Percentiles rank a stretch among this genome's conserved stretches.
phyloP scores from a whole-genome alignment of 2,888 invertebrate genomes.

The Machimus atricapillus region DNA sequence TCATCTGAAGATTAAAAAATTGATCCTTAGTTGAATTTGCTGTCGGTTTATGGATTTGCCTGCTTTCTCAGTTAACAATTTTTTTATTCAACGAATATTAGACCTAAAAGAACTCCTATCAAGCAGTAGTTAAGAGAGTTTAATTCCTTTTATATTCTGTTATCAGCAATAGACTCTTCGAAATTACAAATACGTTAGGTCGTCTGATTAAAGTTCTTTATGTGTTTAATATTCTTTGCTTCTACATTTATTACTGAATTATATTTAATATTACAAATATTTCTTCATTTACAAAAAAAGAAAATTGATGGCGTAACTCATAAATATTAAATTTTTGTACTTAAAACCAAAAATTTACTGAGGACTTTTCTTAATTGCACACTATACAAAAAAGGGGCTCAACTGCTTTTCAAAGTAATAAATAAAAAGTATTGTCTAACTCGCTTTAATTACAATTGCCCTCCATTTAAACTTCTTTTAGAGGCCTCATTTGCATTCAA shows the following conservation, averaged over 20 bases:
- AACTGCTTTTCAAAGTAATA: background rate
- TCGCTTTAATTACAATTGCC: background rate
- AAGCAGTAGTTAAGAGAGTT: background rate
- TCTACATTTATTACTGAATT: background rate
- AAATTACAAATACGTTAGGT: background rate
- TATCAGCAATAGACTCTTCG: background rate
- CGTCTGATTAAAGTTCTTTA: background rate
- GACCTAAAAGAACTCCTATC: background rate
- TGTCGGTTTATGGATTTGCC: background rate
- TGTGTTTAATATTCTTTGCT: background rate
- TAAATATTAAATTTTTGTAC: background rate
- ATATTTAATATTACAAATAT: background rate
- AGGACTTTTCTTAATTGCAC: background rate
- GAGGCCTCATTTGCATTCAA: background rate
- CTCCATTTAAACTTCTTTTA: background rate
- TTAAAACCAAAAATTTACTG: background rate
- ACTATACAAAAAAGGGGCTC: background rate
- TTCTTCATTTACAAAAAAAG: background rate
- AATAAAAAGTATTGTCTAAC: background rate
- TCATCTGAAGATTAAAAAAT: no score
- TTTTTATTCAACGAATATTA: background rate
- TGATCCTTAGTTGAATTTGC: background rate
- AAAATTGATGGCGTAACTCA: background rate
- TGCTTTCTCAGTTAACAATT: background rate
- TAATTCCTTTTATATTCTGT: background rate